Conservation (phyloP, 2,888 invertebrate species). For the Ptilodon capucinus region DNA sequence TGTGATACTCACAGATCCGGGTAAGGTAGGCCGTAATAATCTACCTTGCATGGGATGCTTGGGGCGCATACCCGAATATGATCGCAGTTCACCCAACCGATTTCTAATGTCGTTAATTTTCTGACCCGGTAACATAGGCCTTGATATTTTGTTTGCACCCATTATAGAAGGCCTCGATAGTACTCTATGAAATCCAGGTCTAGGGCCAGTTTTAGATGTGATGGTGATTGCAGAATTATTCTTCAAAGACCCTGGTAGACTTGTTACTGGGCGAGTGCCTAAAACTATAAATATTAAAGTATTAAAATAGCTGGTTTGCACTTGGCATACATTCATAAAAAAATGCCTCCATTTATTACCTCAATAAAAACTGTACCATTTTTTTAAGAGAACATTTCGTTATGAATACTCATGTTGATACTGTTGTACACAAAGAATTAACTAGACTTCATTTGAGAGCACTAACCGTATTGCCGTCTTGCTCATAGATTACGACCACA, state of each 20-base stretch:
- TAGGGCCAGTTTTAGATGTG: constrained; percentile 73
- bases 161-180: constrained; percentile 61
- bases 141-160: constrained; percentile 57
- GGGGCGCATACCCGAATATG: constrained; percentile 58
- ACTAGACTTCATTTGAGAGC: too few species aligned
- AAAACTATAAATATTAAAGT: constrained; percentile 51
- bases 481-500: too few species aligned
- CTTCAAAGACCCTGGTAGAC: constrained; percentile 79
- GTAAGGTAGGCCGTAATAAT: constrained; percentile 59
- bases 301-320: neutral
- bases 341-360: too few species aligned
- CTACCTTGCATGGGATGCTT: constrained; percentile 57
- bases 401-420: too few species aligned
- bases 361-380: too few species aligned
- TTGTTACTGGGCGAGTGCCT: constrained; percentile 62
- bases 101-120: constrained; percentile 70
- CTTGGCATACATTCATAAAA: too few species aligned
- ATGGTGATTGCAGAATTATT: constrained; percentile 84
- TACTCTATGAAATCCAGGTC: constrained; percentile 65
- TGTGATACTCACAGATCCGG: constrained; percentile 74
- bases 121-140: constrained; percentile 67
- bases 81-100: constrained; percentile 61
- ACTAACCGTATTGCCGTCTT: too few species aligned
- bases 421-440: too few species aligned
- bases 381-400: too few species aligned